Conservation (phyloP, 2,888 invertebrate species). For the Andrena trimmerana region DNA sequence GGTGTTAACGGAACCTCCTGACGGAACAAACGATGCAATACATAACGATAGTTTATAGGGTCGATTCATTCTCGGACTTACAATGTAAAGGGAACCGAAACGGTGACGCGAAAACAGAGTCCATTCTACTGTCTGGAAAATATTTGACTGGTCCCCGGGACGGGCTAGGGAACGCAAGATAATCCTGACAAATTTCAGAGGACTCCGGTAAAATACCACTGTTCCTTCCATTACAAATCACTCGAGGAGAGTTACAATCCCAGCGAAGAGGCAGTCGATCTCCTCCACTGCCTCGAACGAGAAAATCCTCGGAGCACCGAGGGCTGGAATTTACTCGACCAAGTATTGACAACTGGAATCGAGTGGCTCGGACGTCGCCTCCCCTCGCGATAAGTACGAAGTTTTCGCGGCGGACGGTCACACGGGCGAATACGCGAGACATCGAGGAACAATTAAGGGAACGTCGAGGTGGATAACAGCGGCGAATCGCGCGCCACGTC, state of each 20-base stretch:
- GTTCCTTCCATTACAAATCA: slow-evolving; percentile 19
- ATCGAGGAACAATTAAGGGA: slow-evolving; percentile 54
- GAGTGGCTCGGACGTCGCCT: slow-evolving; percentile 3
- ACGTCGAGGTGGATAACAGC: slow-evolving; percentile 57
- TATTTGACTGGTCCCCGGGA: slow-evolving; percentile 38
- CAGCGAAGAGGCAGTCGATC: slow-evolving; percentile 15
- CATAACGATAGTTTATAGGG: slow-evolving; percentile 26
- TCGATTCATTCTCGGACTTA: slow-evolving; percentile 21
- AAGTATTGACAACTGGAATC: slow-evolving; percentile 17
- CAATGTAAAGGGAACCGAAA: slow-evolving; percentile 28
- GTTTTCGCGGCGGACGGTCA: no score
- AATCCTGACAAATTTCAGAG: slow-evolving; percentile 23
- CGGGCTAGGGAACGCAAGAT: slow-evolving; percentile 9
- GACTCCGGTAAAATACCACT: neutral
- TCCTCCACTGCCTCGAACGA: slow-evolving; percentile 2
- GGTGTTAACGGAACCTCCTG: neutral
- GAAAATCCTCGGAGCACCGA: neutral
- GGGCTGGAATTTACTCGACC: slow-evolving; percentile 25
- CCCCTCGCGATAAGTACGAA: slow-evolving; percentile 1
- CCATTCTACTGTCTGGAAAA: slow-evolving; percentile 25
- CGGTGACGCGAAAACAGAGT: slow-evolving; percentile 2
- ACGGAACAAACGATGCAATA: slow-evolving; percentile 21
- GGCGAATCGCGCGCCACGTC: slow-evolving; percentile 54
- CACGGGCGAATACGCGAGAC: neutral
- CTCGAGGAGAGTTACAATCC: slow-evolving; percentile 19